Conservation (phyloP, 2,888 invertebrate species). For the Acleris holmiana region DNA sequence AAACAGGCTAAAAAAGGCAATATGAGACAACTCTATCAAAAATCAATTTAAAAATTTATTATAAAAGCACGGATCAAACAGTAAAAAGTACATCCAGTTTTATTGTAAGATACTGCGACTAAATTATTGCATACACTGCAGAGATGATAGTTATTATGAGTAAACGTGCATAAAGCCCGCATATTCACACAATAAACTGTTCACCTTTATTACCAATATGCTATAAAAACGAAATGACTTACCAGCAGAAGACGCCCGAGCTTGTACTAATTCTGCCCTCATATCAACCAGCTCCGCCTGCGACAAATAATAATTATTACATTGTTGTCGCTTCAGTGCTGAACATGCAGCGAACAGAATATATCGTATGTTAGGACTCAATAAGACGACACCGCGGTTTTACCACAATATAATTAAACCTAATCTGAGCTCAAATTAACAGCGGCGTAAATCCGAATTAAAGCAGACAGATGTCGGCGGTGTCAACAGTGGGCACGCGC, state of each 20-base stretch:
- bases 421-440: constrained; percentile 53
- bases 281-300: constrained; percentile 92
- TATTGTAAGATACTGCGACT: too few species aligned
- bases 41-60: too few species aligned
- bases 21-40: too few species aligned
- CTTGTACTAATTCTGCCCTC: constrained; percentile 89
- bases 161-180: constrained; percentile 10
- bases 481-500: constrained; percentile 50
- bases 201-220: constrained; percentile 19
- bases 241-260: constrained; percentile 82
- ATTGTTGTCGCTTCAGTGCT: constrained; percentile 31
- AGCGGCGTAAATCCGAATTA: constrained; percentile 72
- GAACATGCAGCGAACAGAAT: constrained; percentile 16
- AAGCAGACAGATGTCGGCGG: constrained; percentile 55
- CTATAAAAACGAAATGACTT: constrained; percentile 39
- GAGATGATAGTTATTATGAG: constrained; percentile 1
- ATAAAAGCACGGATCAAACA: too few species aligned
- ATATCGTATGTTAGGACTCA: constrained; percentile 46
- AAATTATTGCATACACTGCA: constrained; percentile 8
- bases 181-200: not conserved
- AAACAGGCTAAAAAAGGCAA: too few species aligned
- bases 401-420: constrained; percentile 70
- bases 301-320: constrained; percentile 53
- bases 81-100: too few species aligned
- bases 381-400: constrained; percentile 62